Evolutionary conservation across 1,140 invertebrate genomes (phyloP).

Genomic region (Atta colombica): DNA sequence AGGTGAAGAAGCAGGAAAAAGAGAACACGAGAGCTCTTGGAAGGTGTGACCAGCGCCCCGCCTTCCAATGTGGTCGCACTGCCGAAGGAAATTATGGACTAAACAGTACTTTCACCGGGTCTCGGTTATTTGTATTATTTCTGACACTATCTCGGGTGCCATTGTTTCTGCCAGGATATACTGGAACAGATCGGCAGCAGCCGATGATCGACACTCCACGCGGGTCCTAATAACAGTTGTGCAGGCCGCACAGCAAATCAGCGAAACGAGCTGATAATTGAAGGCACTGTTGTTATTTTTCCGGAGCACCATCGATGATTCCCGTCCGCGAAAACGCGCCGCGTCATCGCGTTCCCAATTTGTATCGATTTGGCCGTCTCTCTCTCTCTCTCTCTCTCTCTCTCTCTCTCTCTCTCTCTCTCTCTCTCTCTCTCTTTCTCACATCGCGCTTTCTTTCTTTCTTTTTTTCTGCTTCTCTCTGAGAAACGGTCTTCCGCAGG

Average conservation of each 20-base stretch:
- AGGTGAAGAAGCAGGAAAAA: slow-evolving; percentile 13
- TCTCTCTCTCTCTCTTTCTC: slow-evolving; percentile 14
- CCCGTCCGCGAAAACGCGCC: slow-evolving; percentile 73
- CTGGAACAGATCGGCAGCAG: slow-evolving; percentile 1
- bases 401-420: background rate
- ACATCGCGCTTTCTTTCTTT: background rate
- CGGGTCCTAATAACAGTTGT: slow-evolving; percentile 70
- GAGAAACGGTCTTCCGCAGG: no score
- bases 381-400: background rate
- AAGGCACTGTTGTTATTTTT: slow-evolving; percentile 79
- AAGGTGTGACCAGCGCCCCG: slow-evolving; percentile 84
- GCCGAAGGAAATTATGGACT: slow-evolving; percentile 79
- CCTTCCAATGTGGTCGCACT: slow-evolving; percentile 72
- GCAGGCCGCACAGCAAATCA: slow-evolving; percentile 70
- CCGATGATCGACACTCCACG: background rate
- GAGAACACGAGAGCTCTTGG: slow-evolving; percentile 39
- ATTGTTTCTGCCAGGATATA: slow-evolving; percentile 77
- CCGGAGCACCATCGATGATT: slow-evolving; percentile 43
- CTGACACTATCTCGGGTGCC: slow-evolving; percentile 74
- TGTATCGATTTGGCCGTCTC: slow-evolving; percentile 80
- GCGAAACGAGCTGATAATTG: slow-evolving; percentile 81
- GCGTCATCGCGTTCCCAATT: slow-evolving; percentile 82
- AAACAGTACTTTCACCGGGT: slow-evolving; percentile 74
- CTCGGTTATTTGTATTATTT: slow-evolving; percentile 81
- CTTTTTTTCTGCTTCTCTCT: background rate